A percentile compares a stretch with the other conserved stretches of the same genome.
These are phyloP conservation scores for Eristalis pertinax DNA, from an alignment of 2,888 invertebrate species.

Conservation along the genomic window DNA sequence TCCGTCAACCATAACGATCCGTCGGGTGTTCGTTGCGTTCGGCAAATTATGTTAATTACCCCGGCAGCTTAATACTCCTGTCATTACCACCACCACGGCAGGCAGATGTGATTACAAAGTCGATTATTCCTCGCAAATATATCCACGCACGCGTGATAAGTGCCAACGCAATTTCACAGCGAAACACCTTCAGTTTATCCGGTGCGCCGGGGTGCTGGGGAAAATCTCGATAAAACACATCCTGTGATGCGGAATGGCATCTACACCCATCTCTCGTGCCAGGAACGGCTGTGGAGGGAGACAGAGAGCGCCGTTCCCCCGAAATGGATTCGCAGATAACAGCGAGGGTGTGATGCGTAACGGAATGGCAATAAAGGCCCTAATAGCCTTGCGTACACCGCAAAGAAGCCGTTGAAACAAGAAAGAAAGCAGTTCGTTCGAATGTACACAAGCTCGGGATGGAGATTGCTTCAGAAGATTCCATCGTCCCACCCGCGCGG, in stretches of 20 bases:
- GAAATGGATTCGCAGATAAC: not conserved
- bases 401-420: conserved; percentile 52
- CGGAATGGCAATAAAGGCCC: conserved; percentile 12
- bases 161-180: not conserved
- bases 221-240: conserved; percentile 40
- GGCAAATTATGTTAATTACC: conserved; percentile 64
- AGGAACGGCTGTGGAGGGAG: too few relatives aligned
- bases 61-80: conserved; percentile 31
- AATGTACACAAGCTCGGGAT: not conserved
- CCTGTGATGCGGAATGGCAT: conserved; percentile 18
- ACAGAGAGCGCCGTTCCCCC: not conserved
- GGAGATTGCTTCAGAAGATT: conserved; percentile 17
- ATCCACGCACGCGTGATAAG: not conserved
- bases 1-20: conserved; percentile 37
- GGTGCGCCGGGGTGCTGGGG: not conserved
- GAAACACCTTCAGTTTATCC: conserved; percentile 6
- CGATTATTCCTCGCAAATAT: conserved; percentile 41
- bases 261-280: too few relatives aligned
- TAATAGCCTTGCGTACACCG: conserved; percentile 31
- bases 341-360: not conserved
- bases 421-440: not conserved
- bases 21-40: conserved; percentile 1
- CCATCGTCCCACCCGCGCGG: not conserved
- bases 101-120: conserved; percentile 55
- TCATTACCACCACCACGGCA: conserved; percentile 31